Evolutionary conservation across 1,140 invertebrate species (phyloP), one percentile per base, ranked within the genome.

Genomic region (Eumaeus atala): DNA sequence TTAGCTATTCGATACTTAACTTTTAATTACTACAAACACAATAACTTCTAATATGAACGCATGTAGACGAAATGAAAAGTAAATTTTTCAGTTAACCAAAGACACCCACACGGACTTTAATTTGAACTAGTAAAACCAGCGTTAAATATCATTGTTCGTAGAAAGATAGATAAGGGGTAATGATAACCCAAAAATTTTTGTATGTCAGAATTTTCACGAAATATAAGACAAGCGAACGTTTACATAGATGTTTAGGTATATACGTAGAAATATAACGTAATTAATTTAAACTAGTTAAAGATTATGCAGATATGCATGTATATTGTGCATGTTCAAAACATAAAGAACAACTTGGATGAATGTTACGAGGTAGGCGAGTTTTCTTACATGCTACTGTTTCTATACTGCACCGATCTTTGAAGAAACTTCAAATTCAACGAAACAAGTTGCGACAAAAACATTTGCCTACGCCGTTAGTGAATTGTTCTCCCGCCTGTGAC

Each of bases 391-490:
- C 4, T 9, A 44, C 40, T 9, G 40, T 38, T 47, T 42, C 44
- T 35, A 34, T 16, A 38, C n/a, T 52, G 44, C 40, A 54, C 51
- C 56, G 35, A 37, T 58, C 54, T 51, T 58, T 47, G 51, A 48
- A 53, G 47, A 57, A 72, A 73, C 70, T 72, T 73, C 44, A 76
- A 80, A 82, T 77, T 70, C 67, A 61, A 72, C 72, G 73, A 84
- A 84, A 84, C 77, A 83, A 83, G 83, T 74, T 76, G 77, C 77
- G 77, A 83, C 83, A 82, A 86, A 84, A 86, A 84, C 80, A 86
- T 86, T 86, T 81, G 80, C 76, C 81, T 84, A 84, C 78, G 77
- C 76, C 76, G 81, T 87, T 87, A 87, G 81, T 87, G 84, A 83
- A 87, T 87, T 87, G 84, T 87, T 87, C 81, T 83, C 77, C 67